Evolutionary conservation across 1,140 invertebrate species (phyloP).

Genomic region (Panulirus ornatus): DNA sequence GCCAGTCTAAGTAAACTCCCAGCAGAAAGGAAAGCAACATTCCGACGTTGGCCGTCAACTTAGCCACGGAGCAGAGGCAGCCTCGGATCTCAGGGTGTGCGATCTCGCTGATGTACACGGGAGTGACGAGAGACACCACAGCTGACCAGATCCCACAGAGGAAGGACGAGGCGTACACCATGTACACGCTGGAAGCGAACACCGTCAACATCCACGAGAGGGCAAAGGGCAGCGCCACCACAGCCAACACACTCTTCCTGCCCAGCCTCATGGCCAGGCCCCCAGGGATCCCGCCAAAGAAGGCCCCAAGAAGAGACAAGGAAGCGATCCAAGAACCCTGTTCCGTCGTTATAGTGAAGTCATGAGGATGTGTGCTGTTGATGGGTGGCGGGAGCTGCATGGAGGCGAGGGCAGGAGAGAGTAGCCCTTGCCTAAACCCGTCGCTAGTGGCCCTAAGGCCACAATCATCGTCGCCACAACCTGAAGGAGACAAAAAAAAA

Average conservation of each 20-base stretch:
- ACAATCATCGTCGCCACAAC: slow-evolving; percentile 88
- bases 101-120: slow-evolving; percentile 94
- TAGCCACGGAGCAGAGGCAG: slow-evolving; percentile 89
- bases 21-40: slow-evolving; percentile 89
- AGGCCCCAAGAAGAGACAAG: slow-evolving; percentile 87
- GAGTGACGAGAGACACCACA: slow-evolving; percentile 87
- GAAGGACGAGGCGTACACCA: slow-evolving; percentile 88
- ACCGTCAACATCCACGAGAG: slow-evolving; percentile 89
- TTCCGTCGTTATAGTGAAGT: slow-evolving; percentile 82
- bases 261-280: slow-evolving; percentile 86
- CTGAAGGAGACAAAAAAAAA: slow-evolving; percentile 78
- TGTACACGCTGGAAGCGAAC: slow-evolving; percentile 85
- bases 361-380: slow-evolving; percentile 76
- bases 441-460: slow-evolving; percentile 88
- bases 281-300: slow-evolving; percentile 87
- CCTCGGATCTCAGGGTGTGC: slow-evolving; percentile 91
- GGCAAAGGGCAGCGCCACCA: slow-evolving; percentile 85
- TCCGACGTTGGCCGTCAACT: slow-evolving; percentile 90
- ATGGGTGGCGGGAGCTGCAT: slow-evolving; percentile 81
- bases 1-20: slow-evolving; percentile 89
- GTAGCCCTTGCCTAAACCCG: slow-evolving; percentile 90
- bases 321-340: slow-evolving; percentile 91
- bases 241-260: slow-evolving; percentile 83
- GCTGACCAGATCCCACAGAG: slow-evolving; percentile 89
- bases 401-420: slow-evolving; percentile 89